Evolutionary conservation across 2,113 vertebrate species (phyloP), one percentile per base, ranked within the genome.

Genomic region (Ophiodon elongatus): DNA sequence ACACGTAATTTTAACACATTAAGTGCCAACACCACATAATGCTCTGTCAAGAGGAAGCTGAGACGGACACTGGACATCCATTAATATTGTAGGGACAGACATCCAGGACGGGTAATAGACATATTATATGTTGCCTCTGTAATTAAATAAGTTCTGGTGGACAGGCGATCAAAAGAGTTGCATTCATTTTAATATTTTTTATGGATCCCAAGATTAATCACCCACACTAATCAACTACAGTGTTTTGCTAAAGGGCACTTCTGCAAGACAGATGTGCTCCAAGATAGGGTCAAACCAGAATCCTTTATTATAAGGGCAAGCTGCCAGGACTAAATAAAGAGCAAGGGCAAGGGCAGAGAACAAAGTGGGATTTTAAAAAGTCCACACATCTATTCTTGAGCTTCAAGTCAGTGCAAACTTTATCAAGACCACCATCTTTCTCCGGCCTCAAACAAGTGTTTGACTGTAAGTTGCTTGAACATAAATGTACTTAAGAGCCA

Each of bases 61-160:
- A 79, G 70, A 75, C 60, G 66, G 31, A 78, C 73, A 52, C 77
- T 56, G 47, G 56, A 60, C 83, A 85, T 85, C 73, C 63, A 78
- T 83, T 80, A 90, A 21, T 56, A 27, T 50, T 29, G 27, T 31
- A 65, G 29, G 50, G 47, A 81, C 43, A 33, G 52, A 15, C 73
- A 43, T 85, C 59, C 74, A 56, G 57, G 35, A 73, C 4, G 2
- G 10, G 35, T 27, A 67, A 33, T n/a, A 4, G 33, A 79, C 31
- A 17, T 35, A n/a, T 15, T 67, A 72, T n/a, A 21, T 43, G 50
- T 54, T 52, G 41, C 41, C 35, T 35, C 54, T 9, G 23, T 73
- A 68, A 77, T 69, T 67, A 73, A 17, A 64, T 54, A 8, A 33
- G 3, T 52, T 74, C 25, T 19, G 19, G 3, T 33, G 17, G 19